Evolutionary conservation across 2,888 invertebrate species (phyloP), one percentile per base, ranked within the genome.

Genomic region (Trissolcus brochymenae): DNA sequence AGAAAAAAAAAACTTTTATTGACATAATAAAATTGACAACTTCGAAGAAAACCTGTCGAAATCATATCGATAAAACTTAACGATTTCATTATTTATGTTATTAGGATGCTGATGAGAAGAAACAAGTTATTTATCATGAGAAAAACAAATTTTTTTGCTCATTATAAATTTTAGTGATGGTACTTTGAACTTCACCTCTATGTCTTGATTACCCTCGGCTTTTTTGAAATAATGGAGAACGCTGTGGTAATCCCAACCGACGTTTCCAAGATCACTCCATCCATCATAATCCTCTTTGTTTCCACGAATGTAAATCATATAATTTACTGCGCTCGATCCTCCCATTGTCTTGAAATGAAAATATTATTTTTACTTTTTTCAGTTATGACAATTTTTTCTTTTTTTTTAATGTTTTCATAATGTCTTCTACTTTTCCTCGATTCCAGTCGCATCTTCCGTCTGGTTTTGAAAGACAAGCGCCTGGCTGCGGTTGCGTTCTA

Each of bases 401-500:
- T n/a, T n/a, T n/a, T n/a, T n/a, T n/a, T n/a, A n/a, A n/a, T n/a
- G n/a, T 19, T 46, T n/a, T 14, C 11, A 46, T 46, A 6, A n/a
- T 0, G 6, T 35, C 9, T 29, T 65, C 64, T 68, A 91, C 90
- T 84, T 92, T 93, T 0, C 94, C 94, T 70, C 93, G 91, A 49
- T 92, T 91, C 93, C 93, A 93, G 9, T 90, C 82, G 70, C 93
- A 94, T 3, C 91, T 90, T 35, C 16, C 3, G 2, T 91, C 91
- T 51, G 90, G 88, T 81, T 91, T 90, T 0, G 93, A 91, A 50
- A 91, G 87, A 82, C 93, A 94, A 0, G 91, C 91, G 79, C 91
- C 84, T 76, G 92, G 90, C 66, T 93, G 92, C 0, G 93, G 93
- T 84, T 93, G 93, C 0, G 94, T 94, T 66, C 91, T 89, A 85